These are phyloP conservation scores for Montipora foliosa DNA, from an alignment of 64 coral and sea anemone species.

Conservation along the genomic window DNA sequence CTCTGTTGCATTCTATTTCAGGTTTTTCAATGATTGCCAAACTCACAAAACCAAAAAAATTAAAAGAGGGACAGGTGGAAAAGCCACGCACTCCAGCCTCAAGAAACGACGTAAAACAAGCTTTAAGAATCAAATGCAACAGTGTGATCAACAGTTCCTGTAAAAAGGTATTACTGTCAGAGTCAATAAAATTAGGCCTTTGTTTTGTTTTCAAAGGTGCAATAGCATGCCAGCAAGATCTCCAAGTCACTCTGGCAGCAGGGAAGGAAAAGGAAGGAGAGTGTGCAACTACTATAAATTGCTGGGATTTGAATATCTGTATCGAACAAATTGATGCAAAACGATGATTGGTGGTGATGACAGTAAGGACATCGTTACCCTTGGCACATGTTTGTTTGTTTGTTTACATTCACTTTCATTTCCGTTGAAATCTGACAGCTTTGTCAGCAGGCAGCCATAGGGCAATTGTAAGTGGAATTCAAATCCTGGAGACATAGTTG, in stretches of 20 bases:
- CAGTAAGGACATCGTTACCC: too few relatives aligned
- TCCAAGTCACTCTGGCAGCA: too few relatives aligned
- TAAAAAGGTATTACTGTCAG: neutral
- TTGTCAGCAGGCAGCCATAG: too few relatives aligned
- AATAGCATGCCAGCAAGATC: neutral
- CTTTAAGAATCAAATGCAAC: conserved; percentile 6
- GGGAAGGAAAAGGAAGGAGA: neutral
- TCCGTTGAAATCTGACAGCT: too few relatives aligned
- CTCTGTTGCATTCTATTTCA: neutral
- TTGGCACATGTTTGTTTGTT: too few relatives aligned
- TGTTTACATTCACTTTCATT: too few relatives aligned
- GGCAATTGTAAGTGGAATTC: too few relatives aligned
- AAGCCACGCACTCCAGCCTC: neutral
- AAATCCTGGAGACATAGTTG: too few relatives aligned
- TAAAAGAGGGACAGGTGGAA: neutral
- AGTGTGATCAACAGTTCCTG: neutral
- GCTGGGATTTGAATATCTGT: too few relatives aligned
- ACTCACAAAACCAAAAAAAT: neutral
- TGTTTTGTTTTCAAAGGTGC: neutral
- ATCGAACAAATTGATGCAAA: too few relatives aligned
- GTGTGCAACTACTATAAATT: neutral
- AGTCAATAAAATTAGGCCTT: conserved; percentile 19
- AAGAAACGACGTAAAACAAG: conserved; percentile 6
- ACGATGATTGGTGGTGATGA: too few relatives aligned
- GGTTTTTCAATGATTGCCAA: conserved; percentile 15